phyloP scores from a whole-genome alignment of 2,888 invertebrate species.

The Malthinus flaveolus region DNA sequence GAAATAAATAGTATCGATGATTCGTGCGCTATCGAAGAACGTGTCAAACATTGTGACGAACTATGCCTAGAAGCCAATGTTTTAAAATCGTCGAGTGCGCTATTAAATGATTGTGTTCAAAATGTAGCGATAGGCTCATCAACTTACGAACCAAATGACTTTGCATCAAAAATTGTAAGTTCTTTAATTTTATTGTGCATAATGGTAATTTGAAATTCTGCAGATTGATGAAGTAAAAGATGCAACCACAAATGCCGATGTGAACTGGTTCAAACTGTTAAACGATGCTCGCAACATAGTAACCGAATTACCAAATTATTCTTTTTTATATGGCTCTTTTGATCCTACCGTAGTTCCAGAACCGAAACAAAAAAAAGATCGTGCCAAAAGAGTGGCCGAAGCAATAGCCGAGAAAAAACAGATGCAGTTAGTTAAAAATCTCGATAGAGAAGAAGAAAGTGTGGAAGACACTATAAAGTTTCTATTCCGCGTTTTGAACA shows the following conservation, averaged over 20 bases:
- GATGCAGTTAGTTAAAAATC: slow-evolving; percentile 57
- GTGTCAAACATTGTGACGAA: slow-evolving; percentile 47
- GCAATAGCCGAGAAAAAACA: slow-evolving; percentile 51
- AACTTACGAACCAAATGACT: slow-evolving; percentile 57
- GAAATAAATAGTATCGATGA: slow-evolving; percentile 42
- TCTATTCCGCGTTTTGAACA: slow-evolving; percentile 56
- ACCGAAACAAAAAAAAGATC: slow-evolving; percentile 49
- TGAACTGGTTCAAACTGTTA: slow-evolving; percentile 51
- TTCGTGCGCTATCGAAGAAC: slow-evolving; percentile 40
- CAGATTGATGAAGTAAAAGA: slow-evolving; percentile 5
- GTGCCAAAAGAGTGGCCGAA: slow-evolving; percentile 38
- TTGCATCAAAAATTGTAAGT: slow-evolving; percentile 57
- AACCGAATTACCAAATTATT: slow-evolving; percentile 45
- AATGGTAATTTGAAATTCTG: not conserved
- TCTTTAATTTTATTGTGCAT: not conserved
- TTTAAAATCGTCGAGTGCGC: slow-evolving; percentile 45
- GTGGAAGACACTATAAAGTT: slow-evolving; percentile 61
- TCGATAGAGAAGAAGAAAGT: slow-evolving; percentile 60
- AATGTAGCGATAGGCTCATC: slow-evolving; percentile 52
- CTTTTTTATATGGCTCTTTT: slow-evolving; percentile 58
- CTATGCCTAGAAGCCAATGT: slow-evolving; percentile 47
- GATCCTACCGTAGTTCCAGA: slow-evolving; percentile 44
- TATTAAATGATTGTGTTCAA: slow-evolving; percentile 46
- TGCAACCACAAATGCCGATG: slow-evolving; percentile 32
- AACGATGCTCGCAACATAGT: slow-evolving; percentile 43